Conservation (phyloP, 2,797 vertebrate species). For the Argya squamiceps region DNA sequence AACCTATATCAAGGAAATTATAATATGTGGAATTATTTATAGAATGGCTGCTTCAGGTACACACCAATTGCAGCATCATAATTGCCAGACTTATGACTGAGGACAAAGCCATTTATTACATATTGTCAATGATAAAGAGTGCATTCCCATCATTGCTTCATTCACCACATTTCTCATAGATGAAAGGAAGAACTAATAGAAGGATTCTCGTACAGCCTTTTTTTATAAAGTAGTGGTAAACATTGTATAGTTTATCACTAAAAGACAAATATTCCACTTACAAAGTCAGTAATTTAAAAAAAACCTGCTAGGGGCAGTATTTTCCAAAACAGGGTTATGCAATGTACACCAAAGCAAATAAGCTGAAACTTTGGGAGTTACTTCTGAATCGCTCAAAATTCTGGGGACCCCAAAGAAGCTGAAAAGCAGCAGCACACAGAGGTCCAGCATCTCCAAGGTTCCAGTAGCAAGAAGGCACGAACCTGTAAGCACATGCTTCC, state of each 20-base stretch:
- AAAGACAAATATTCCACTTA: not conserved
- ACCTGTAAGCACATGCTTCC: not conserved
- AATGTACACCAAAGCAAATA: not conserved
- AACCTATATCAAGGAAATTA: not conserved
- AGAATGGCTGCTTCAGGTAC: not conserved
- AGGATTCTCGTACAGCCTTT: not conserved
- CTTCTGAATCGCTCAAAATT: not conserved
- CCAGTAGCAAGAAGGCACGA: not conserved
- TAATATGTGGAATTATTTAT: not conserved
- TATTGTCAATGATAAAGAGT: not conserved
- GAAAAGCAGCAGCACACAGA: not conserved
- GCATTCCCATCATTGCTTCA: not conserved
- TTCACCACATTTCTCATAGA: not conserved
- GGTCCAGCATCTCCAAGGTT: not conserved
- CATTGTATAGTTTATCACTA: not conserved
- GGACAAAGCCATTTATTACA: not conserved
- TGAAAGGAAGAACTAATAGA: not conserved
- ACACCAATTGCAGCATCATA: not conserved
- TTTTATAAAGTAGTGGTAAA: not conserved
- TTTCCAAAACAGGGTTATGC: not conserved
- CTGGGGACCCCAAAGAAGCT: not conserved
- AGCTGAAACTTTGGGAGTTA: not conserved
- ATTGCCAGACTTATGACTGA: not conserved
- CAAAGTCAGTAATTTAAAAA: not conserved
- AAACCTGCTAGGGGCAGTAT: not conserved